Conservation (phyloP, 64 coral and sea anemone species). For the Hydrozoanthus tunicans region DNA sequence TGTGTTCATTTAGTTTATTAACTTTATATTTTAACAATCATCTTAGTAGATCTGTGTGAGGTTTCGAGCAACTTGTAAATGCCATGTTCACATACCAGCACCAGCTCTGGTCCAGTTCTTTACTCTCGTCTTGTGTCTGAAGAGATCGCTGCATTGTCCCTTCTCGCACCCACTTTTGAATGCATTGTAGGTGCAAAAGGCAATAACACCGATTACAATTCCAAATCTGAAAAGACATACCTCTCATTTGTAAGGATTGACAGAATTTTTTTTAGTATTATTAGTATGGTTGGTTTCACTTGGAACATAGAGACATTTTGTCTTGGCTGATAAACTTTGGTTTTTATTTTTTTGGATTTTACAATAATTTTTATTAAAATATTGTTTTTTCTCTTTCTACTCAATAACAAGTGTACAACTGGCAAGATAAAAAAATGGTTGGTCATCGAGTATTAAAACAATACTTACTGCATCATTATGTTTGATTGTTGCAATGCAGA, state of each 20-base stretch:
- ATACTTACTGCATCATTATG: constrained; percentile 94
- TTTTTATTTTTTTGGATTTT: neutral
- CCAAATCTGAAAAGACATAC: constrained; percentile 75
- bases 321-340: neutral
- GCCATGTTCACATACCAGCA: constrained; percentile 62
- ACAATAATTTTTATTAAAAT: neutral
- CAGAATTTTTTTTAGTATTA: neutral
- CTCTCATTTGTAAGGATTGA: neutral
- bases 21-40: too few relatives aligned
- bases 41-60: neutral
- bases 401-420: neutral
- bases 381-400: neutral
- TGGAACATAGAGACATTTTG: neutral
- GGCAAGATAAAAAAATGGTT: neutral
- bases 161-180: constrained; percentile 93
- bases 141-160: constrained; percentile 61
- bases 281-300: neutral
- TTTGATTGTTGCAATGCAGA: constrained; percentile 93
- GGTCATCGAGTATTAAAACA: too few relatives aligned
- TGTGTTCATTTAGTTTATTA: too few relatives aligned
- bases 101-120: constrained; percentile 62
- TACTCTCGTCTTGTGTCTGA: constrained; percentile 61
- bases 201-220: constrained; percentile 85
- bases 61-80: neutral
- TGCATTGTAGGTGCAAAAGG: constrained; percentile 84